Conservation (phyloP, 2,888 invertebrate species). For the Drosophila emarginata region DNA sequence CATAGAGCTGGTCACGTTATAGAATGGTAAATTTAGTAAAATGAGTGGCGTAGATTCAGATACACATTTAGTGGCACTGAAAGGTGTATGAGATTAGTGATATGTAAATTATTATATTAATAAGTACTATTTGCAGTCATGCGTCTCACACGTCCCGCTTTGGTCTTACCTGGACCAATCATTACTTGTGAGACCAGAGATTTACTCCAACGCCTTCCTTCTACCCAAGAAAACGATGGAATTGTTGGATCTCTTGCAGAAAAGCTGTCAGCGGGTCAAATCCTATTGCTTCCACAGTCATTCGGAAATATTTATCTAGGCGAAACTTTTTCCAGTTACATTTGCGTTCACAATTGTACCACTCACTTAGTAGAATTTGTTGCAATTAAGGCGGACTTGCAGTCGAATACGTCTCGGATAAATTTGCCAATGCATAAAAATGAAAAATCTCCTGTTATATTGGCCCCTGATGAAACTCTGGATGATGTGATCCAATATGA, state of each 20-base stretch:
- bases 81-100: slow-evolving; percentile 68
- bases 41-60: slow-evolving; percentile 79
- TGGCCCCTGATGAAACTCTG: slow-evolving; percentile 91
- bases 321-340: slow-evolving; percentile 98
- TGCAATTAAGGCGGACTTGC: slow-evolving; percentile 91
- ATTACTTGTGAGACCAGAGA: slow-evolving; percentile 93
- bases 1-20: no score
- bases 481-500: slow-evolving; percentile 99
- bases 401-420: slow-evolving; percentile 94
- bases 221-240: slow-evolving; percentile 91
- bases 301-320: slow-evolving; percentile 98
- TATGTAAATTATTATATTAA: not conserved
- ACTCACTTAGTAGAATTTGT: slow-evolving; percentile 86
- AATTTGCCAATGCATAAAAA: slow-evolving; percentile 89
- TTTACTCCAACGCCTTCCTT: slow-evolving; percentile 91
- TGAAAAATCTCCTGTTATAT: slow-evolving; percentile 84
- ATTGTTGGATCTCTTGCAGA: slow-evolving; percentile 92
- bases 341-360: slow-evolving; percentile 98
- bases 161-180: slow-evolving; percentile 89
- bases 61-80: slow-evolving; percentile 81
- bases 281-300: slow-evolving; percentile 96
- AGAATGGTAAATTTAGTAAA: no score
- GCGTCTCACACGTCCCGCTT: slow-evolving; percentile 95
- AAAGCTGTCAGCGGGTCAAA: slow-evolving; percentile 89
- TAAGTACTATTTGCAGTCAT: slow-evolving; percentile 86